Conservation (phyloP, 2,113 vertebrate genomes). For the Ammodytes dubius region DNA sequence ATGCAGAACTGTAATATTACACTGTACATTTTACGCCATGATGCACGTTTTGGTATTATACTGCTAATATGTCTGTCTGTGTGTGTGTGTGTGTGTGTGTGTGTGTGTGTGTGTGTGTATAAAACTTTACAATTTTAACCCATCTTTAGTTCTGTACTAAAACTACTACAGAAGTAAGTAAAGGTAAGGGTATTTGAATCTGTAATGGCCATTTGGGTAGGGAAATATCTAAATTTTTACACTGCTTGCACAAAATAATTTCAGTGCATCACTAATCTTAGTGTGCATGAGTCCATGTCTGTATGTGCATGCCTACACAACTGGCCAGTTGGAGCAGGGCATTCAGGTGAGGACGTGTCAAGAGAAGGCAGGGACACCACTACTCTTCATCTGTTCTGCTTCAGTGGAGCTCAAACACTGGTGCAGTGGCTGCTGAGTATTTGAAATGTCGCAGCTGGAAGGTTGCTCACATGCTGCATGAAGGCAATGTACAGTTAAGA, state of each 20-base stretch:
- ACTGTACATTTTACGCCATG: slow-evolving; percentile 3
- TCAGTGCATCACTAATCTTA: not conserved
- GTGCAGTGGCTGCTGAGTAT: slow-evolving; percentile 22
- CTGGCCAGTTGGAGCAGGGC: slow-evolving; percentile 22
- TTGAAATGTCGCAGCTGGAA: slow-evolving; percentile 42
- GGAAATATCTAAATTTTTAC: not conserved
- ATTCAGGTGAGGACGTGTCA: slow-evolving; percentile 59
- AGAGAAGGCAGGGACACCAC: slow-evolving; percentile 44
- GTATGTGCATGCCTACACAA: slow-evolving; percentile 8
- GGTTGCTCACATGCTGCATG: slow-evolving; percentile 1
- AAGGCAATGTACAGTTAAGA: not conserved
- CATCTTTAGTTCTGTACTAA: not conserved
- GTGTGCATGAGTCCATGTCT: not conserved
- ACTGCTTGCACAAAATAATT: slow-evolving; percentile 10
- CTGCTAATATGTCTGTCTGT: not conserved
- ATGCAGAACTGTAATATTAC: not conserved
- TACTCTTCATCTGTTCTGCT: slow-evolving; percentile 73
- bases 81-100: not conserved
- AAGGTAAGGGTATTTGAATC: not conserved
- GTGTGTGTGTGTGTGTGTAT: not conserved
- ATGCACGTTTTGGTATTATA: not conserved
- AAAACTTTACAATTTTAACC: not conserved
- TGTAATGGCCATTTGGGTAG: not conserved
- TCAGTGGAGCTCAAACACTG: slow-evolving; percentile 56
- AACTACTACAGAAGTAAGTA: not conserved